Evolutionary conservation across 2,888 invertebrate genomes (phyloP), one percentile per base, ranked within the genome.

Genomic region (Nycteola revayana): DNA sequence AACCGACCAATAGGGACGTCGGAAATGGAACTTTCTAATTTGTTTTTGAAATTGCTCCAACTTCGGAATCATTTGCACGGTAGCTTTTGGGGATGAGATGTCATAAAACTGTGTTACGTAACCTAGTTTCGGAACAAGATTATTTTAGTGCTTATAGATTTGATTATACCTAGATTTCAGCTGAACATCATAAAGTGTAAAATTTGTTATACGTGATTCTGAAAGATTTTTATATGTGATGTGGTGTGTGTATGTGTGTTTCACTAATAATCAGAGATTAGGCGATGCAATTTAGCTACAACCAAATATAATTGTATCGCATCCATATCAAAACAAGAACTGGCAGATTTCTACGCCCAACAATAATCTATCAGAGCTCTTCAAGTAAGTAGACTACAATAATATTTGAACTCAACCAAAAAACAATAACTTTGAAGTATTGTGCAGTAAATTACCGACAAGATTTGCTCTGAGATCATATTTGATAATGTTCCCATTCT

Each of bases 21-120:
- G 44, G 42, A 53, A 51, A 56, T 51, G 49, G 42, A 72, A 75
- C 88, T 88, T 88, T 88, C 88, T 87, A 87, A 87, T 80, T 84
- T 76, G 63, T 67, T 65, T 69, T 64, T 58, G 58, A 70, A 66
- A 67, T 68, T 69, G 66, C 60, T 46, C 43, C 56, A 62, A 48
- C 51, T 60, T 60, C 59, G 52, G 44, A 48, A 60, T 66, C 86
- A 86, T 84, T 86, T 81, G 75, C 58, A 60, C 72, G 53, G 84
- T 69, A 75, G 74, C 80, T 52, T 64, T 62, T 58, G 68, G 36
- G 47, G 61, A 56, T 48, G 60, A 49, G 38, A 53, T 45, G 48
- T 43, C 40, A 43, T 28, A 30, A 36, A 41, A 23, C 45, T 26
- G 35, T 32, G 11, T 18, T 30, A 30, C 25, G 32, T 39, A 40